Conservation (phyloP, 2,888 invertebrate species). For the Rhyacophila evoluta region DNA sequence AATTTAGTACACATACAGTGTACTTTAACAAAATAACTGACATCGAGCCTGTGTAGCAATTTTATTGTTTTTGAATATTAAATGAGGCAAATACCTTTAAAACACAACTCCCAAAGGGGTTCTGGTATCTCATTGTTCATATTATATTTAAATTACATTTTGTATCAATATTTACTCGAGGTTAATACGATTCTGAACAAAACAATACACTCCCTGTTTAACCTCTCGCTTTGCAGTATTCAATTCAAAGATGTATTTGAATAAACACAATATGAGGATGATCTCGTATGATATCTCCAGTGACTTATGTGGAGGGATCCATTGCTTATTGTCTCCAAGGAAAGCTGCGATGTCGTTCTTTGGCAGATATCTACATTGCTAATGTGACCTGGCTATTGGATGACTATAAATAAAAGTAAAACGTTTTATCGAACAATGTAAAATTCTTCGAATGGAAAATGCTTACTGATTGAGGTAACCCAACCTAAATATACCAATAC, state of each 20-base stretch:
- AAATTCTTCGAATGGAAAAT: slow-evolving; percentile 35
- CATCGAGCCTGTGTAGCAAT: too few relatives aligned
- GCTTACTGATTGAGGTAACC: slow-evolving; percentile 21
- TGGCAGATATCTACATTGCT: slow-evolving; percentile 24
- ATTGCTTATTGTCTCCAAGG: slow-evolving; percentile 23
- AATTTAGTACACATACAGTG: too few relatives aligned
- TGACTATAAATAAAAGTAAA: slow-evolving; percentile 4
- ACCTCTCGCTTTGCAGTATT: slow-evolving; percentile 44
- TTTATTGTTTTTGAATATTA: neutral
- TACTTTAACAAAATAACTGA: too few relatives aligned
- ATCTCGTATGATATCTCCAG: slow-evolving; percentile 38
- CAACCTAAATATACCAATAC: too few relatives aligned
- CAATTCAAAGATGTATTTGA: slow-evolving; percentile 44
- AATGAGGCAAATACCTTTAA: neutral
- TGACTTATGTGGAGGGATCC: slow-evolving; percentile 8
- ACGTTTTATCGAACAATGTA: neutral
- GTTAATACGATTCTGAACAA: slow-evolving; percentile 17
- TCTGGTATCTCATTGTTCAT: neutral
- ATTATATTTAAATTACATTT: slow-evolving; percentile 19
- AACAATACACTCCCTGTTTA: slow-evolving; percentile 30
- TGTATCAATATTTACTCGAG: slow-evolving; percentile 22
- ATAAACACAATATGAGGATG: slow-evolving; percentile 46
- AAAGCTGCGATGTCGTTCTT: slow-evolving; percentile 2
- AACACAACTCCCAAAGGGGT: neutral
- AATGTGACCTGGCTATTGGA: slow-evolving; percentile 14